A percentile compares a stretch with the other conserved stretches of the same genome.
These are phyloP conservation scores for Ameiurus melas DNA, from an alignment of 2,113 vertebrate genomes.

Conservation along the genomic window DNA sequence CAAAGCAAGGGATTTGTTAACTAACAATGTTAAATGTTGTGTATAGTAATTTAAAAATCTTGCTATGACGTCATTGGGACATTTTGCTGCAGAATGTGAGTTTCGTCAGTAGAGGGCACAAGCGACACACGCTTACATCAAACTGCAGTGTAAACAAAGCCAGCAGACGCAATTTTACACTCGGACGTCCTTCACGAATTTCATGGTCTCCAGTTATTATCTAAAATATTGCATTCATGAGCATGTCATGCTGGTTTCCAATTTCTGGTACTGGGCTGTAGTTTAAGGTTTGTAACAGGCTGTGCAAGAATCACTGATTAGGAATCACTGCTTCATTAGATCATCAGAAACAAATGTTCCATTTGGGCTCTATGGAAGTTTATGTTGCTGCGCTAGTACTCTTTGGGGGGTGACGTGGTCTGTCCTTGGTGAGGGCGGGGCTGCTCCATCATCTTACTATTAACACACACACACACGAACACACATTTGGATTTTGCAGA, in stretches of 20 bases:
- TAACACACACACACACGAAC: slow-evolving; percentile 10
- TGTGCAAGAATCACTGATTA: not conserved
- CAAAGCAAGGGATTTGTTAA: not conserved
- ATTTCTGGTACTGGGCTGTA: not conserved
- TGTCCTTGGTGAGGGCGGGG: slow-evolving; percentile 31
- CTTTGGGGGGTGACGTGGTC: not conserved
- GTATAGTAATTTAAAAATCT: not conserved
- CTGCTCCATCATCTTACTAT: slow-evolving; percentile 12
- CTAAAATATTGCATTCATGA: not conserved
- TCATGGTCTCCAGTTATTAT: not conserved
- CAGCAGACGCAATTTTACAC: not conserved
- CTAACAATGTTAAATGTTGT: not conserved
- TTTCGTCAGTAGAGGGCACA: slow-evolving; percentile 36
- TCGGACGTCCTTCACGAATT: not conserved
- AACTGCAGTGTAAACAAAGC: not conserved
- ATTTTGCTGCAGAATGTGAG: not conserved
- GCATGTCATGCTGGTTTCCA: not conserved
- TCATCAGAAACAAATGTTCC: not conserved
- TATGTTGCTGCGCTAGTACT: not conserved
- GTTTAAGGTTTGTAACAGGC: slow-evolving; percentile 24
- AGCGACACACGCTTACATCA: not conserved
- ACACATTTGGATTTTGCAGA: slow-evolving; percentile 42
- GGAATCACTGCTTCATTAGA: not conserved
- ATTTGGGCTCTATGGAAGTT: slow-evolving; percentile 16
- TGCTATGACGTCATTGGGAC: slow-evolving; percentile 31